Percentiles rank a stretch among this genome's conserved stretches.
These are phyloP conservation scores for Nematostella vectensis DNA, from an alignment of 92 coral and sea anemone species.

Conservation along the genomic window DNA sequence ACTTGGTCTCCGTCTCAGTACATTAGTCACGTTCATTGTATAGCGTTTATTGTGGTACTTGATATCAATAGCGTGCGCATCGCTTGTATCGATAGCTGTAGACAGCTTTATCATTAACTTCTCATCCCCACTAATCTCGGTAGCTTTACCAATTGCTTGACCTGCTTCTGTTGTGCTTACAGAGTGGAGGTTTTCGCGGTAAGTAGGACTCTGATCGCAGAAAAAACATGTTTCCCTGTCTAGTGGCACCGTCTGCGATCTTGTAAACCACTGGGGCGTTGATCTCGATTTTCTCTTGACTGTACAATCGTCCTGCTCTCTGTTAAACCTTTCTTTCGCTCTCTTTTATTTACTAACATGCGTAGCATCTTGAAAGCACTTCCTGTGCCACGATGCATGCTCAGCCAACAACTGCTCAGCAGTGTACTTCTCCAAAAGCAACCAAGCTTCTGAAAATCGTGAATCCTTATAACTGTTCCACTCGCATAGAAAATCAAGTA, in stretches of 20 bases:
- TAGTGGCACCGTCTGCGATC: conserved; percentile 23
- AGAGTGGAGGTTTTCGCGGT: conserved; percentile 19
- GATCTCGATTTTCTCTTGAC: background rate
- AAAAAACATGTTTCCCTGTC: conserved; percentile 16
- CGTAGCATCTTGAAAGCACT: conserved; percentile 20
- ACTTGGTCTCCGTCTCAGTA: background rate
- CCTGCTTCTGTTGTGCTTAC: conserved; percentile 29
- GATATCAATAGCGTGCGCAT: conserved; percentile 23
- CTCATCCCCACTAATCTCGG: conserved; percentile 15
- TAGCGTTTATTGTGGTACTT: conserved; percentile 30
- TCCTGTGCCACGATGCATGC: conserved; percentile 15
- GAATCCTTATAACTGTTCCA: background rate
- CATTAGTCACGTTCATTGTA: background rate
- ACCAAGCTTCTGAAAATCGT: conserved; percentile 1
- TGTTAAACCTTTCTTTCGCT: conserved; percentile 15
- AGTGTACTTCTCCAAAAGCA: background rate
- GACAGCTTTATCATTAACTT: conserved; percentile 17
- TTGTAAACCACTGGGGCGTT: conserved; percentile 10
- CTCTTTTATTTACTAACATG: conserved; percentile 22
- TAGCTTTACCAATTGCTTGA: conserved; percentile 19
- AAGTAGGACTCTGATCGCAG: conserved; percentile 11
- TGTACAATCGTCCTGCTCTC: conserved; percentile 11
- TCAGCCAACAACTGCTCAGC: background rate
- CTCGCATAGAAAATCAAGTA: background rate
- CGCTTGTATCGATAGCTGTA: conserved; percentile 14